Conservation (phyloP, 2,888 invertebrate species). For the Morpho helenor region DNA sequence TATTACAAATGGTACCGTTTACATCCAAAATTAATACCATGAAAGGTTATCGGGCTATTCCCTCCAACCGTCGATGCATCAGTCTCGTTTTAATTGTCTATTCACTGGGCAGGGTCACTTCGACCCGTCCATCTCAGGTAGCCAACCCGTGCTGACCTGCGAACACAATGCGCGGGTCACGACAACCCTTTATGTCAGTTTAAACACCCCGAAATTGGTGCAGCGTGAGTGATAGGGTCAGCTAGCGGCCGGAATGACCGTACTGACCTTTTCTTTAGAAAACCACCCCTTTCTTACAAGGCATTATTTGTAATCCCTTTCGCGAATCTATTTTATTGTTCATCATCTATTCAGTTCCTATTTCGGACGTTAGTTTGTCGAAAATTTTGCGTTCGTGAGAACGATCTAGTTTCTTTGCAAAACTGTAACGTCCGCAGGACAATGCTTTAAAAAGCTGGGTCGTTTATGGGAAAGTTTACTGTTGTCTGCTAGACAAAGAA, state of each 20-base stretch:
- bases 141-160: constrained; percentile 69
- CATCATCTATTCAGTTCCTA: constrained; percentile 53
- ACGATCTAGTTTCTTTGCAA: constrained; percentile 76
- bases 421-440: constrained; percentile 64
- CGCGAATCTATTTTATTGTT: constrained; percentile 79
- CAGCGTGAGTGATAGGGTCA: constrained; percentile 78
- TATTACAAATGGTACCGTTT: constrained; percentile 24
- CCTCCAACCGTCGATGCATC: constrained; percentile 57
- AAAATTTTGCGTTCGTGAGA: constrained; percentile 76
- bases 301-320: constrained; percentile 80
- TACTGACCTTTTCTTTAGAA: constrained; percentile 65
- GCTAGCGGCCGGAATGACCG: constrained; percentile 63
- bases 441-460: constrained; percentile 36
- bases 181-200: constrained; percentile 71
- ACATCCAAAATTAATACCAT: constrained; percentile 17
- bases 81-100: constrained; percentile 75
- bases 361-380: constrained; percentile 61
- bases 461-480: constrained; percentile 62
- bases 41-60: constrained; percentile 73
- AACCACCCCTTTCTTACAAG: constrained; percentile 71
- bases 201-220: constrained; percentile 73
- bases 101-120: constrained; percentile 56
- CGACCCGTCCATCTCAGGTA: constrained; percentile 59
- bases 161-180: constrained; percentile 53
- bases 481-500: constrained; percentile 64